Evolutionary conservation across 2,113 vertebrate genomes (phyloP), one percentile per base, ranked within the genome.

Genomic region (Beaufortia kweichowensis): DNA sequence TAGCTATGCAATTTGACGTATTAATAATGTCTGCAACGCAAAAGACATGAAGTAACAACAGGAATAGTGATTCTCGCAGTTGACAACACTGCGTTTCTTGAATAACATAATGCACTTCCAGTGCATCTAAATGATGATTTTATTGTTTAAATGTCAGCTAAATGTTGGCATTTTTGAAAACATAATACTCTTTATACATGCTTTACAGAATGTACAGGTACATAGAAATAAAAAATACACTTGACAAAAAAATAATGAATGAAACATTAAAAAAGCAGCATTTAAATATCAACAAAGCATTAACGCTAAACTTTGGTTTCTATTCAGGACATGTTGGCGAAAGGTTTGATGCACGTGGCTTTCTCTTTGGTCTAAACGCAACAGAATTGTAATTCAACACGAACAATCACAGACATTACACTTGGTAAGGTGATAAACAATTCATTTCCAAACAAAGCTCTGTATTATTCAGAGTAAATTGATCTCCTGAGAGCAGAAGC

Each of bases 151-250:
- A 82, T 87, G 90, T 88, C 82, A 82, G 87, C 84, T 88, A 87
- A 68, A 83, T 82, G 79, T 79, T 55, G 62, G 75, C 79, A 63
- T 62, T 65, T 86, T 88, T 87, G 85, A 88, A 89, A 84, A 78
- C 67, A 82, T 64, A 75, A 82, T 83, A 71, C 83, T 86, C 79
- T 89, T 89, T 85, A 84, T 77, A 90, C 88, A 91, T 91, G 90
- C 89, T 92, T 91, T 91, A 92, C 88, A 91, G 84, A 91, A 91
- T 90, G 84, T 92, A 92, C 89, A 92, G 31, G 77, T 83, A 87
- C 55, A 79, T 39, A 29, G 24, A 86, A 84, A 73, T 85, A 88
- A 78, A 81, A 87, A 87, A 87, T 67, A 84, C n/a, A 77, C 80
- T 19, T 76, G 3, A 76, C 76, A 84, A 81, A 23, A 78, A 79